phyloP scores from a whole-genome alignment of 2,888 invertebrate species.

The Cephus nigrinus region DNA sequence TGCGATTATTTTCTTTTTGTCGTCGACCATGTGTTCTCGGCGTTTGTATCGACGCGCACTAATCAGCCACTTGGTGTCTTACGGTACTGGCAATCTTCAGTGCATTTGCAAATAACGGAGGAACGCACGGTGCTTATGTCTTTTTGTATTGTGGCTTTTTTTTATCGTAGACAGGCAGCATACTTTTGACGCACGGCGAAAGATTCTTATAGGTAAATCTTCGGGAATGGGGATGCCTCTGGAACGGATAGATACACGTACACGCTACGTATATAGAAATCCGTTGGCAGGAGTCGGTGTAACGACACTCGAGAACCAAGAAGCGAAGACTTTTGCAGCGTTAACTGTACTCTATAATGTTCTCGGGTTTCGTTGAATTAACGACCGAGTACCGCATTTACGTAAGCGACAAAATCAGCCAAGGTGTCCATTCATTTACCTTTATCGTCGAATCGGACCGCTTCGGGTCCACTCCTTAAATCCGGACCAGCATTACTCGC shows the following conservation, averaged over 20 bases:
- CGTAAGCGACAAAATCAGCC: constrained; percentile 2
- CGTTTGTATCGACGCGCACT: neutral
- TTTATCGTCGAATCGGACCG: constrained; percentile 17
- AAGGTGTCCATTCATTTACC: constrained; percentile 14
- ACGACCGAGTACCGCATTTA: constrained; percentile 9
- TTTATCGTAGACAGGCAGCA: neutral
- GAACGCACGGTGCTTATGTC: neutral
- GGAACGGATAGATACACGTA: neutral
- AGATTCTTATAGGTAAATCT: neutral
- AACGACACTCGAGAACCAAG: neutral
- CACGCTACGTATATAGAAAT: too few species aligned
- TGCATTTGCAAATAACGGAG: neutral
- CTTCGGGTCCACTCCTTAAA: constrained; percentile 23
- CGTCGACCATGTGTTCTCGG: neutral
- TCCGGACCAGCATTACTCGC: neutral
- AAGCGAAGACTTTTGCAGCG: neutral
- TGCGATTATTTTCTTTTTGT: neutral
- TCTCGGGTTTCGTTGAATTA: constrained; percentile 20
- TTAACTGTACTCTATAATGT: neutral
- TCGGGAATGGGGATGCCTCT: neutral
- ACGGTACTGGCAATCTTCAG: neutral
- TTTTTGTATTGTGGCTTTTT: neutral
- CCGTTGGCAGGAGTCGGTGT: neutral
- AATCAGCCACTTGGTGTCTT: neutral
- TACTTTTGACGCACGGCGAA: neutral